phyloP scores from a whole-genome alignment of 1,140 invertebrate genomes.

The Steinernema khuongi region DNA sequence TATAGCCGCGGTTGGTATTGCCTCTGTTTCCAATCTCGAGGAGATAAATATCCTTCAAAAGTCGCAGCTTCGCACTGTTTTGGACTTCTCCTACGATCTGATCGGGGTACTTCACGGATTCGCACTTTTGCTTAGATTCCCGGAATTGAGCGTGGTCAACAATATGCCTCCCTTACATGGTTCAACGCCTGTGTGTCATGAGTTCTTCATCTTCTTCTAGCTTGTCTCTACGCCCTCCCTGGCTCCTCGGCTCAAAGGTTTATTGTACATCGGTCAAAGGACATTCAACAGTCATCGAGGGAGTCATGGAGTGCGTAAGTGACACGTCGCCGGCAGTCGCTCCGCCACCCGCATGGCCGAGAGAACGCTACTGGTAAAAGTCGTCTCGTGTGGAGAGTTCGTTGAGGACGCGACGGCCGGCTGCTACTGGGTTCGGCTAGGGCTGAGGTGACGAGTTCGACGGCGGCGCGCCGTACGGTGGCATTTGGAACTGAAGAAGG shows the following conservation, averaged over 20 bases:
- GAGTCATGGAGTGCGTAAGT: slow-evolving; percentile 16
- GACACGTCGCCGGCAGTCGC: not conserved
- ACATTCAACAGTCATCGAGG: slow-evolving; percentile 3
- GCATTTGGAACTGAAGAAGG: slow-evolving; percentile 4
- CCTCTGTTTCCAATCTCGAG: too few relatives aligned
- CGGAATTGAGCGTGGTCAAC: too few relatives aligned
- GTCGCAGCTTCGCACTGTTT: too few relatives aligned
- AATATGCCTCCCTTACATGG: too few relatives aligned
- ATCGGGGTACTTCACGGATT: too few relatives aligned
- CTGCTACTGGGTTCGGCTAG: not conserved
- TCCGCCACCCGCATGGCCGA: not conserved
- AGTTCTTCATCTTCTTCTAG: too few relatives aligned
- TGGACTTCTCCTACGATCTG: too few relatives aligned
- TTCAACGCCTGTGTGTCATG: too few relatives aligned
- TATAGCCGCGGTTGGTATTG: too few relatives aligned
- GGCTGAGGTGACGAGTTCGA: slow-evolving; percentile 8
- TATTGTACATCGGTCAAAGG: not conserved
- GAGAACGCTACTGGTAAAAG: not conserved
- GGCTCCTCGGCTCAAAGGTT: not conserved
- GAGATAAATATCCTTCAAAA: too few relatives aligned
- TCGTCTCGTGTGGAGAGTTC: not conserved
- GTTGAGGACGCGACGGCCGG: slow-evolving; percentile 15
- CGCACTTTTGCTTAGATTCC: too few relatives aligned
- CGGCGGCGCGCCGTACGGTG: not conserved
- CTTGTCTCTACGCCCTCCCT: too few relatives aligned